These are phyloP conservation scores for Dynastes grantii DNA, from an alignment of 2,888 invertebrate genomes.

Conservation along the genomic window DNA sequence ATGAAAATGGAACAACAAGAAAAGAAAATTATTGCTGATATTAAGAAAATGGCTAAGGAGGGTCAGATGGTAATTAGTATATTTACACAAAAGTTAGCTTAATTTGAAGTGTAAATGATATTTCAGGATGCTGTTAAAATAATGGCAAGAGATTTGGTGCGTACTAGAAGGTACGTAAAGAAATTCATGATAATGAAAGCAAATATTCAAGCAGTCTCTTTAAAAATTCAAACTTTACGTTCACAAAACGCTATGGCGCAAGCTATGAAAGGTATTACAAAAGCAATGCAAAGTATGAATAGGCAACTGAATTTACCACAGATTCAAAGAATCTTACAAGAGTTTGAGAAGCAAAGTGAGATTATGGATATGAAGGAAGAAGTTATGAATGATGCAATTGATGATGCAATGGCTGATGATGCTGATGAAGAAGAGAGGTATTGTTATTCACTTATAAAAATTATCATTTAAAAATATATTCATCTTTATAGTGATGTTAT, in stretches of 20 bases:
- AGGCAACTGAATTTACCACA: conserved; percentile 97
- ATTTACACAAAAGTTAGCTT: too few relatives aligned
- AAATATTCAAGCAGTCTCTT: conserved; percentile 53
- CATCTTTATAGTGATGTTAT: conserved; percentile 94
- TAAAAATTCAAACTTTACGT: conserved; percentile 70
- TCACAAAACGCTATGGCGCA: conserved; percentile 99
- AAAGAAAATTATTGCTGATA: conserved; percentile 98
- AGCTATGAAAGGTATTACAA: conserved; percentile 99
- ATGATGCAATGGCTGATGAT: conserved; percentile 99
- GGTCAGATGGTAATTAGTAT: too few relatives aligned
- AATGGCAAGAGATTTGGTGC: conserved; percentile 98
- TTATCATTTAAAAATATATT: too few relatives aligned
- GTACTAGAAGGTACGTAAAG: conserved; percentile 95
- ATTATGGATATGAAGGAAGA: conserved; percentile 99
- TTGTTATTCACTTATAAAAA: too few relatives aligned
- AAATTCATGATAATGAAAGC: too few relatives aligned
- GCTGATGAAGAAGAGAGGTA: conserved; percentile 99
- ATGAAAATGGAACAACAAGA: conserved; percentile 98
- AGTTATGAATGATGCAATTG: conserved; percentile 99
- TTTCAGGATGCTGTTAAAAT: conserved; percentile 99
- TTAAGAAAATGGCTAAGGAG: conserved; percentile 98
- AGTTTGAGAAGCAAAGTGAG: conserved; percentile 99
- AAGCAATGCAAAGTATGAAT: conserved; percentile 97
- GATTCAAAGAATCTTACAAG: conserved; percentile 97
- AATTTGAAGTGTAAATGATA: too few relatives aligned